Evolutionary conservation across 2,888 invertebrate genomes (phyloP).

Genomic region (Spisula subtruncata): DNA sequence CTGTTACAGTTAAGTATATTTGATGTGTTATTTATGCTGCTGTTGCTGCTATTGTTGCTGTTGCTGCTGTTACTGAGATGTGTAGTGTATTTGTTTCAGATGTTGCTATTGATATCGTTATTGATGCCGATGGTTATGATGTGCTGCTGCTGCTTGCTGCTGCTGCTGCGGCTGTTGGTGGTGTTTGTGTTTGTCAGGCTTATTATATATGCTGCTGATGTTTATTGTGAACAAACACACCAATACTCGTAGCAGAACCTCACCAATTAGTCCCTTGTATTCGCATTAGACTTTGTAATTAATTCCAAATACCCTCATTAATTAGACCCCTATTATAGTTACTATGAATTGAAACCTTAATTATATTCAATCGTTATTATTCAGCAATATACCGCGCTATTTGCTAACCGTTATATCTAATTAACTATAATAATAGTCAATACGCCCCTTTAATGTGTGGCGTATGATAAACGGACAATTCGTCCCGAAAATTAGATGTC

Average conservation of each 20-base stretch:
- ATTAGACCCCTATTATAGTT: slow-evolving; percentile 50
- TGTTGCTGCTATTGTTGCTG: no score
- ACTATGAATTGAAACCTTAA: slow-evolving; percentile 15
- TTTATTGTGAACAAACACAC: no score
- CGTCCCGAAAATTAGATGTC: slow-evolving; percentile 40
- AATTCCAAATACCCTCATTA: slow-evolving; percentile 20
- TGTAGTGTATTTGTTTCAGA: no score
- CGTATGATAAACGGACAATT: slow-evolving; percentile 38
- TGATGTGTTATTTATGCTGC: no score
- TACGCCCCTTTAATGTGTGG: slow-evolving; percentile 37
- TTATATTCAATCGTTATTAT: background rate
- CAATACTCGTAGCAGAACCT: background rate
- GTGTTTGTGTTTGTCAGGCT: no score
- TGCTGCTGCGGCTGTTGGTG: no score
- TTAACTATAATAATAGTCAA: slow-evolving; percentile 25
- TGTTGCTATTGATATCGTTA: no score
- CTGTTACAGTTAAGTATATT: no score
- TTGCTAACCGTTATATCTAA: slow-evolving; percentile 29
- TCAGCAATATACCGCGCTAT: slow-evolving; percentile 17
- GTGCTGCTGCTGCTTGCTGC: no score
- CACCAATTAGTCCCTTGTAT: background rate
- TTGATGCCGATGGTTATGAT: no score
- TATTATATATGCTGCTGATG: no score
- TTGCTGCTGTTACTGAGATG: no score
- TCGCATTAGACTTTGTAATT: slow-evolving; percentile 12